Percentiles rank a stretch among this genome's conserved stretches.
These are phyloP conservation scores for Graptemys geographica DNA, from an alignment of 2,797 vertebrate genomes.

Conservation along the genomic window DNA sequence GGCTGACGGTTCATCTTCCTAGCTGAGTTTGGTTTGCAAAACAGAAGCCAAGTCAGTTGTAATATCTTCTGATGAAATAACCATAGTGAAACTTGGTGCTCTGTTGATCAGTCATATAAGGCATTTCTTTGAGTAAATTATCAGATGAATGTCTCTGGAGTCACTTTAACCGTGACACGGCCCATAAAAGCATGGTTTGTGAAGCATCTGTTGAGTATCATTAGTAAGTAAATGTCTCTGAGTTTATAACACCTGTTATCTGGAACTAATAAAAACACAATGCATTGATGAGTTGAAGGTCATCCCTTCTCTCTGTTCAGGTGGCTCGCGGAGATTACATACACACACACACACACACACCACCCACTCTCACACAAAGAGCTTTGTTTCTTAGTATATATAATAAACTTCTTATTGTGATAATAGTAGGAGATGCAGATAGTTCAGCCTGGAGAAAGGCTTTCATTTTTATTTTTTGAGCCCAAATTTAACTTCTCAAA, in stretches of 20 bases:
- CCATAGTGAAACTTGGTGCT: not conserved
- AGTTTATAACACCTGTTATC: slow-evolving; percentile 77
- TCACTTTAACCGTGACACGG: not conserved
- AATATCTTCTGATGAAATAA: not conserved
- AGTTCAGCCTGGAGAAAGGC: not conserved
- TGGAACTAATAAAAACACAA: slow-evolving; percentile 67
- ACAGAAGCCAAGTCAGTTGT: not conserved
- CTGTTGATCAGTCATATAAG: not conserved
- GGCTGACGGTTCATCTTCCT: not conserved
- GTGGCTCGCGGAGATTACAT: not conserved
- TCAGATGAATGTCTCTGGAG: not conserved
- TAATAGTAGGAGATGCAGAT: not conserved
- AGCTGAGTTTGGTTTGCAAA: not conserved
- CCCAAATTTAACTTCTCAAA: not conserved
- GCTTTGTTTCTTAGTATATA: not conserved
- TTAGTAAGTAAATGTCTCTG: slow-evolving; percentile 62
- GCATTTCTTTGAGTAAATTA: slow-evolving; percentile 28
- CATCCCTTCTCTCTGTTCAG: slow-evolving; percentile 54
- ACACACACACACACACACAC: not conserved
- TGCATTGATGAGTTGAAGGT: slow-evolving; percentile 72
- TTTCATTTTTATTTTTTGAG: not conserved
- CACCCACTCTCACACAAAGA: not conserved
- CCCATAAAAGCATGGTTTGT: slow-evolving; percentile 37
- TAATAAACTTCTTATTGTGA: not conserved
- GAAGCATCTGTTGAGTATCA: slow-evolving; percentile 64